Evolutionary conservation across 1,140 invertebrate species (phyloP).

Genomic region (Drosophila pachea): DNA sequence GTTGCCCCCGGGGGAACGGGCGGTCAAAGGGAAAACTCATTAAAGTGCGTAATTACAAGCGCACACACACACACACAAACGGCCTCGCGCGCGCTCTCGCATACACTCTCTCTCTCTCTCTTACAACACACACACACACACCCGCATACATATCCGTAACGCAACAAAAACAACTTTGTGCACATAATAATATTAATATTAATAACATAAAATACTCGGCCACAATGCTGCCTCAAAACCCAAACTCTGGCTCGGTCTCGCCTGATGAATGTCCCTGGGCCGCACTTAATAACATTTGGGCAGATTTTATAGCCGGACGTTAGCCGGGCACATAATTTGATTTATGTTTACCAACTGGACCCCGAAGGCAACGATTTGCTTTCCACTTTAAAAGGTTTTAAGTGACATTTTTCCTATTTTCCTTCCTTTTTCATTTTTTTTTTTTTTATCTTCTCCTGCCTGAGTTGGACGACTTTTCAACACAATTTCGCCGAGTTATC

Average conservation of each 20-base stretch:
- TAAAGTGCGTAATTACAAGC: constrained; percentile 72
- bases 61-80: constrained; percentile 34
- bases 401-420: background rate
- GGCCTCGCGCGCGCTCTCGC: constrained; percentile 1
- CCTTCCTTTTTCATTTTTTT: background rate
- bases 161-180: constrained; percentile 45
- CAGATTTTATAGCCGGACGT: constrained; percentile 39
- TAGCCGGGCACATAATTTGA: constrained; percentile 59
- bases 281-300: constrained; percentile 68
- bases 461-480: too few relatives aligned
- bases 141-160: background rate
- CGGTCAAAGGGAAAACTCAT: constrained; percentile 70
- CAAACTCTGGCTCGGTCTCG: constrained; percentile 21
- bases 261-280: constrained; percentile 59
- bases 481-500: too few relatives aligned
- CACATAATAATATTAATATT: constrained; percentile 74
- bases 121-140: constrained; percentile 2
- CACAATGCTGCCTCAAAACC: constrained; percentile 31
- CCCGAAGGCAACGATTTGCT: constrained; percentile 15
- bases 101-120: background rate
- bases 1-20: constrained; percentile 4
- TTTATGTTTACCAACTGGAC: constrained; percentile 52
- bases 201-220: constrained; percentile 67
- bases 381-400: constrained; percentile 34
- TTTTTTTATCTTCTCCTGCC: background rate